These are phyloP conservation scores for Uropetala carovei DNA, from an alignment of 2,888 invertebrate genomes.

Conservation along the genomic window DNA sequence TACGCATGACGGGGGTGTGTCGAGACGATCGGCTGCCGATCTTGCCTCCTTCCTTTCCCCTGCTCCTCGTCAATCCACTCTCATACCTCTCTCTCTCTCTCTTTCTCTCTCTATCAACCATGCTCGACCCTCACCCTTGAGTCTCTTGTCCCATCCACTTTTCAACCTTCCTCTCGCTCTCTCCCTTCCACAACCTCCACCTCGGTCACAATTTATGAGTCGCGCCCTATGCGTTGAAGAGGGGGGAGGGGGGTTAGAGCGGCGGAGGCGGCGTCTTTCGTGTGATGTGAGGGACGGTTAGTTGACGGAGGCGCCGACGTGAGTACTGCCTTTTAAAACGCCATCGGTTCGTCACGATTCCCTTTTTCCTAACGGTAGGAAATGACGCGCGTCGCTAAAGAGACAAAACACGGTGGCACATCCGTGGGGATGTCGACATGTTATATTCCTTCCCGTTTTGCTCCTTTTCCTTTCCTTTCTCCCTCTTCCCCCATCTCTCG, in stretches of 20 bases:
- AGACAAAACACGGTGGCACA: background rate
- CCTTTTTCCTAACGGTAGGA: background rate
- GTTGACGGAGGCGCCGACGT: background rate
- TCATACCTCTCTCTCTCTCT: background rate
- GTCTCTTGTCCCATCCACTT: background rate
- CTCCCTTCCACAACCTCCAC: background rate
- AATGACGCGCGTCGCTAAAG: background rate
- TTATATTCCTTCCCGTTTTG: background rate
- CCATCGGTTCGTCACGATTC: slow-evolving; percentile 24
- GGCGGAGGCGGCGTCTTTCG: background rate
- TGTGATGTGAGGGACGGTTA: background rate
- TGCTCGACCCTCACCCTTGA: background rate
- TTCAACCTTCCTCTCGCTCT: background rate
- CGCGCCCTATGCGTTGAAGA: background rate
- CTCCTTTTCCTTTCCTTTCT: background rate
- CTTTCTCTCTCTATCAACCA: background rate
- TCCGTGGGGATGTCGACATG: background rate
- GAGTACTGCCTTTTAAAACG: background rate
- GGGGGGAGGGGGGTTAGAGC: background rate
- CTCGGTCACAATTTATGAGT: slow-evolving; percentile 41
- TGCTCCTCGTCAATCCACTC: background rate
- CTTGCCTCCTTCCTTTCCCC: background rate
- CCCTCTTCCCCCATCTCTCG: no score
- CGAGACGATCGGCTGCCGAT: slow-evolving; percentile 44
- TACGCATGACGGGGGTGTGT: slow-evolving; percentile 41